A percentile compares a stretch with the other conserved stretches of the same genome.
Conservation (phyloP, 2,797 vertebrate species). For the Poliocrania exsul region DNA sequence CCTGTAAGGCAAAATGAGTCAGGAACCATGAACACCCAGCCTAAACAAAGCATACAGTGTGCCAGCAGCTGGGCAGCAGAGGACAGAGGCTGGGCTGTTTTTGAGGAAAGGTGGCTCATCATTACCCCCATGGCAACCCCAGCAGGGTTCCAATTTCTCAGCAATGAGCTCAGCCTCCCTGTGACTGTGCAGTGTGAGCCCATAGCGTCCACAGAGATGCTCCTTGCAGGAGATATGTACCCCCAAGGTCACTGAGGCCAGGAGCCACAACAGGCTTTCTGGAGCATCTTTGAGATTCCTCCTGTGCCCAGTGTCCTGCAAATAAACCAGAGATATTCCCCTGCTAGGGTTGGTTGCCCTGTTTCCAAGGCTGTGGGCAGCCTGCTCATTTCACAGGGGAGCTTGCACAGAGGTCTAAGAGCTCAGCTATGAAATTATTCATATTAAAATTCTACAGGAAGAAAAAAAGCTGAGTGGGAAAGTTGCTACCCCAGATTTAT, state of each 20-base stretch:
- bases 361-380: not conserved
- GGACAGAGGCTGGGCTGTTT: not conserved
- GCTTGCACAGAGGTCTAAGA: not conserved
- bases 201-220: not conserved
- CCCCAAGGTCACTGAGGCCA: not conserved
- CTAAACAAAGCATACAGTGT: not conserved
- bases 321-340: not conserved
- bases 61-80: not conserved
- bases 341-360: not conserved
- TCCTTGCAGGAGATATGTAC: not conserved
- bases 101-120: not conserved
- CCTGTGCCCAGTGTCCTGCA: not conserved
- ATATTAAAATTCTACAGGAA: not conserved
- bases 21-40: not conserved
- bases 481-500: not conserved
- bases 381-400: not conserved
- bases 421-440: not conserved
- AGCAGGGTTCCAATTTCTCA: not conserved
- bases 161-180: not conserved
- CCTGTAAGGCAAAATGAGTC: not conserved
- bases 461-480: not conserved
- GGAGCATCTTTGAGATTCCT: not conserved
- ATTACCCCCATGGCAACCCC: not conserved
- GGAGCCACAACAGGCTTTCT: not conserved
- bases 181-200: rapidly evolving